Base-by-base conservation (phyloP, 1,140 invertebrate species). In the Tetranychus urticae region DNA sequence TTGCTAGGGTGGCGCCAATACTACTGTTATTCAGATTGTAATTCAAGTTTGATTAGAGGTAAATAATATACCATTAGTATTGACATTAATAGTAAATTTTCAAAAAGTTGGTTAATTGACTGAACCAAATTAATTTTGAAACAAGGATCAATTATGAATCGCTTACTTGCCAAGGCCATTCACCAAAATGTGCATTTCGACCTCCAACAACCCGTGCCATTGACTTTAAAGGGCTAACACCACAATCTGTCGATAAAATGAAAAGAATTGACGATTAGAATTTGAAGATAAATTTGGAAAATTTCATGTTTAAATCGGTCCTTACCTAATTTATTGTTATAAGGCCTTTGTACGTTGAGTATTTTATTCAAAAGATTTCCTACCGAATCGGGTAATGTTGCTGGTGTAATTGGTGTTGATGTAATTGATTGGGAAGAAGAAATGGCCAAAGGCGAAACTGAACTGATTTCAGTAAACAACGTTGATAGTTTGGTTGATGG, bases 161-260 rank as follows among this genome's bases (percentile, higher is more conserved):
- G n/a, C 36, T 34, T 48, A 70, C 88, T 70, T 92, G 88, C 89
- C 88, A 93, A 0, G 88, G 88, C 81, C 85, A 92, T 71, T 86
- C 82, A 6, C 87, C 88, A 66, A 88, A 89, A 1, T 76, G 77
- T 5, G 86, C 80, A 60, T 81, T 81, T 71, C 86, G 87, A 13
- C 88, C 89, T 59, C 88, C 88, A 8, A 93, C 89, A 63, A 93
- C 90, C 65, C 87, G 77, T 2, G 84, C 87, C 7, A 63, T 61
- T 31, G 71, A 69, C 37, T 83, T 74, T 64, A 89, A 72, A 14
- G 86, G 85, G 67, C 86, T 77, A 14, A 90, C 79, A 50, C 88
- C 88, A 71, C 88, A 92, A 69, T 85, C 88, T 90, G 74, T 13
- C 23, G 8, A 34, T 5, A 33, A 14, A 14, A 31, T 35, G 12